A percentile compares a stretch with the other conserved stretches of the same genome.
These are phyloP conservation scores for Brachyhypopomus occidentalis DNA, from an alignment of 2,113 vertebrate genomes.

Conservation along the genomic window DNA sequence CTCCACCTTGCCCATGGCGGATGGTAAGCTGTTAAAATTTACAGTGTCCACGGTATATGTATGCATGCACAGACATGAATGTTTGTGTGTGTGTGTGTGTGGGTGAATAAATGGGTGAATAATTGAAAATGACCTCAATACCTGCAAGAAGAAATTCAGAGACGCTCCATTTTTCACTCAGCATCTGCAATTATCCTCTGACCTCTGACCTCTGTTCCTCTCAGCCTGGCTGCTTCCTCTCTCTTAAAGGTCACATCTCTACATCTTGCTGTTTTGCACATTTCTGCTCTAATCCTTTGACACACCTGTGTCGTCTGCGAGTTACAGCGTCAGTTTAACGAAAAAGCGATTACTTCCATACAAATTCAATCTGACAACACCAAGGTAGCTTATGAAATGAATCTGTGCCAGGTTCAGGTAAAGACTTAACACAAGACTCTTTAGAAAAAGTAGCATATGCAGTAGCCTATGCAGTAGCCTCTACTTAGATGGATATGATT, in stretches of 20 bases:
- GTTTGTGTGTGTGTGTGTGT: too few species aligned
- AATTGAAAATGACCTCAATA: not conserved
- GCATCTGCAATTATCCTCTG: constrained; percentile 18
- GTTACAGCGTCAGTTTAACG: not conserved
- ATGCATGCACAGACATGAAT: too few species aligned
- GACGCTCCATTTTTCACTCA: constrained; percentile 7
- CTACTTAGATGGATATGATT: not conserved
- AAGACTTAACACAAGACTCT: not conserved
- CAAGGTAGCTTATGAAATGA: not conserved
- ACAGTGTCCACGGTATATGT: too few species aligned
- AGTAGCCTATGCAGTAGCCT: too few species aligned
- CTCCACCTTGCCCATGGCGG: too few species aligned
- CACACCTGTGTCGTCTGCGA: not conserved
- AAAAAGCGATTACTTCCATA: not conserved
- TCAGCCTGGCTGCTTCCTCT: not conserved
- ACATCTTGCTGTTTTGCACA: not conserved
- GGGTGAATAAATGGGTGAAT: not conserved
- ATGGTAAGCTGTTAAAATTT: too few species aligned
- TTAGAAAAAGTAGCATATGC: not conserved
- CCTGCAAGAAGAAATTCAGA: not conserved
- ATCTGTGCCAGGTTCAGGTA: not conserved
- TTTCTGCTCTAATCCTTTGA: constrained; percentile 11
- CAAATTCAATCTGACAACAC: not conserved
- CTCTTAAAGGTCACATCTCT: constrained; percentile 22
- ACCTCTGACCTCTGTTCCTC: not conserved